Evolutionary conservation across 2,113 vertebrate genomes (phyloP).

Genomic region (Pelmatolapia mariae): DNA sequence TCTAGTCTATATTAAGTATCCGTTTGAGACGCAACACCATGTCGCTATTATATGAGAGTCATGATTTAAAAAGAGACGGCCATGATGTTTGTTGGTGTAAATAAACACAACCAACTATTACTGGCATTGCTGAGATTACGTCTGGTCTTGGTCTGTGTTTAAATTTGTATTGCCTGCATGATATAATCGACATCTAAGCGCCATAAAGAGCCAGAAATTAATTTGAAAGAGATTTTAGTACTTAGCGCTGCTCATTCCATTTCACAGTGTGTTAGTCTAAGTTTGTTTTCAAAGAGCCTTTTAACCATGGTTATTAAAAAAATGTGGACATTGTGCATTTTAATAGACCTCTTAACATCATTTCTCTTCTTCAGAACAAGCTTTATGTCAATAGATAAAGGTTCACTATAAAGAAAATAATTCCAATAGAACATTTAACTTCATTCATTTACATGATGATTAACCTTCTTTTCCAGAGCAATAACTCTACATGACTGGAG

Average conservation of each 20-base stretch:
- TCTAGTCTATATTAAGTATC: neutral
- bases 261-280: neutral
- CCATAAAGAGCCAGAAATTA: neutral
- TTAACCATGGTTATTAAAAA: neutral
- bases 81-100: neutral
- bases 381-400: neutral
- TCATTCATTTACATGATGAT: neutral
- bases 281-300: neutral
- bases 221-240: neutral
- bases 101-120: neutral
- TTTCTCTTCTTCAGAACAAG: neutral
- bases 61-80: neutral
- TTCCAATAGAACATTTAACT: neutral
- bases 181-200: neutral
- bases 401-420: neutral
- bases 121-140: neutral
- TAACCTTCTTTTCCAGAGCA: neutral
- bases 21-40: neutral
- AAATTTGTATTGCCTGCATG: neutral
- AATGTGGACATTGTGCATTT: neutral
- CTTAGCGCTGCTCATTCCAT: neutral
- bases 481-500: neutral
- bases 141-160: neutral
- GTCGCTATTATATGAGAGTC: neutral
- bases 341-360: neutral